Conservation (phyloP, 2,888 invertebrate genomes). For the Macrophya annulata region DNA sequence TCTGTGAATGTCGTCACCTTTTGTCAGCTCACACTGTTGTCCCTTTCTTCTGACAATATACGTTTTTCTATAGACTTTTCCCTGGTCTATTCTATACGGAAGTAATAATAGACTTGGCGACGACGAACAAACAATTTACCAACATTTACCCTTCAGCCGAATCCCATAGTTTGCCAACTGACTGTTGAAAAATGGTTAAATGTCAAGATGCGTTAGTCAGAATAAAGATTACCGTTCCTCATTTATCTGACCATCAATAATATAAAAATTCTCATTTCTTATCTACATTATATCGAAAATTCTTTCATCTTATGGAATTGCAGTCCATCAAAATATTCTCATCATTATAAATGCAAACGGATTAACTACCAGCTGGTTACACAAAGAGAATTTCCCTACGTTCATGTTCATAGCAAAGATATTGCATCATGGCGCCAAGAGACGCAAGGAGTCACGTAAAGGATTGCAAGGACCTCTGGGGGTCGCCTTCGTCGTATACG, state of each 20-base stretch:
- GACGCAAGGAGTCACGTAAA: constrained; percentile 68
- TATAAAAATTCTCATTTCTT: background rate
- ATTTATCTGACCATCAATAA: background rate
- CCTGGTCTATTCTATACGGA: constrained; percentile 16
- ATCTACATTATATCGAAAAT: background rate
- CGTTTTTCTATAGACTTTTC: constrained; percentile 28
- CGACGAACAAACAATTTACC: constrained; percentile 38
- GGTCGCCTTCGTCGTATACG: constrained; percentile 60
- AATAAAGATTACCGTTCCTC: background rate
- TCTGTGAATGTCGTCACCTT: constrained; percentile 45
- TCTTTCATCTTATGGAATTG: background rate
- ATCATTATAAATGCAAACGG: background rate
- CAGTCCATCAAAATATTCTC: background rate
- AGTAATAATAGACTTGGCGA: constrained; percentile 24
- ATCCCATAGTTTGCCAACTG: constrained; percentile 16
- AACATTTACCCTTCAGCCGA: background rate
- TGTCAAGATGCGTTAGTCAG: background rate
- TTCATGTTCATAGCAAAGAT: constrained; percentile 8
- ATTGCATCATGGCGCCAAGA: background rate
- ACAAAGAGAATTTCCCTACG: background rate
- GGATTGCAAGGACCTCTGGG: constrained; percentile 69
- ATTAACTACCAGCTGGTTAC: background rate
- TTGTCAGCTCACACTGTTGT: constrained; percentile 47
- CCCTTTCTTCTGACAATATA: constrained; percentile 8
- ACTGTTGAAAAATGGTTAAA: background rate